Evolutionary conservation across 1,140 invertebrate genomes (phyloP).

Genomic region (Heliconius himera): DNA sequence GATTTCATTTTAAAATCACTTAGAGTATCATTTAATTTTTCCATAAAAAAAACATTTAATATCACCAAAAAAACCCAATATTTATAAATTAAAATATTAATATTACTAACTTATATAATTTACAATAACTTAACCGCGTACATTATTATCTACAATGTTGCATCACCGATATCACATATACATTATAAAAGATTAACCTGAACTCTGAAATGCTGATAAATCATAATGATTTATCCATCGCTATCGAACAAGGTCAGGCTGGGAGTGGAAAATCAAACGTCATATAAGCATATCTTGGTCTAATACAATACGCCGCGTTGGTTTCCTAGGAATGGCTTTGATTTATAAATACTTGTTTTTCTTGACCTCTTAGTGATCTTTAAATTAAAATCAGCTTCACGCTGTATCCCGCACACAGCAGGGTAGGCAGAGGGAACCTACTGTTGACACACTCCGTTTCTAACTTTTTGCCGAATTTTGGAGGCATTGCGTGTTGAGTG

Average conservation of each 20-base stretch:
- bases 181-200: constrained; percentile 11
- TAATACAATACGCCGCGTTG: neutral
- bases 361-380: no score
- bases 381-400: no score
- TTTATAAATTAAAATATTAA: neutral
- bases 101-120: neutral
- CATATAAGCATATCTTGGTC: constrained; percentile 7
- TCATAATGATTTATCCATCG: constrained; percentile 48
- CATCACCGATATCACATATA: neutral
- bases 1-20: no score
- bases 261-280: constrained; percentile 21
- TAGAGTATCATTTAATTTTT: no score
- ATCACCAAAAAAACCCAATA: neutral
- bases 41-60: neutral
- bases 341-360: no score
- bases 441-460: no score
- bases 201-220: constrained; percentile 38
- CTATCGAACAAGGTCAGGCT: constrained; percentile 41
- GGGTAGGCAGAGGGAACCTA: no score
- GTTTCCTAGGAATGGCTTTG: neutral
- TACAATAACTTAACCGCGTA: neutral
- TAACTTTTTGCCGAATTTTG: no score
- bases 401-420: no score
- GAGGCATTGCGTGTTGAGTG: no score
- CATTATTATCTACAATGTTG: neutral